Base-by-base conservation (phyloP, 2,113 vertebrate species). In the Sardina pilchardus region DNA sequence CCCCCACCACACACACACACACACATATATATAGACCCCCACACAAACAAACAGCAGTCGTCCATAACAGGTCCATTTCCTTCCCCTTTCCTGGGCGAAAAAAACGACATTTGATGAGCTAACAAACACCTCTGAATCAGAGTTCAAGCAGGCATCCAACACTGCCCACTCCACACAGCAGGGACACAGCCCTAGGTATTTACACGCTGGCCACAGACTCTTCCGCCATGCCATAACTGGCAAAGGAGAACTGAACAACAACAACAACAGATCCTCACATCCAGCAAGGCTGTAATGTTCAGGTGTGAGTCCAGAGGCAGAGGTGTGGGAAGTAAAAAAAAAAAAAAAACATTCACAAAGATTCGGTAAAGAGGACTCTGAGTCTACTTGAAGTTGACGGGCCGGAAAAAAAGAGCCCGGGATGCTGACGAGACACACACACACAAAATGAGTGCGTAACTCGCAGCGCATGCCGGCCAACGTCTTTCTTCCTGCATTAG, bases 51-150 rank as follows among this genome's bases (percentile, higher is more conserved):
- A 47, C n/a, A 26, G 44, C 8, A 44, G 30, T 78, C 59, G 59
- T 43, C 36, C 53, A 63, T 53, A 63, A 83, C 39, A 59, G 53
- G 14, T 84, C 48, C 24, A 84, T 45, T 78, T 45, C 83, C 83
- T 34, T 78, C 56, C 71, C 71, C 71, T 78, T 78, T 78, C 71
- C 71, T 78, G 14, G 36, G 30, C 26, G 17, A 78, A 78, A 78
- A 78, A 34, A 78, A n/a, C n/a, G 34, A 6, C 71, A 36, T 78
- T 78, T 78, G 71, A 78, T 78, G 71, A 78, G 71, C 71, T 78
- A 78, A 78, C 71, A 78, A 78, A 78, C 71, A 78, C 71, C 71
- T 78, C 34, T 71, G 63, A 71, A 71, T 34, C 63, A 36, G 67
- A 30, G 30, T 17, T 30, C 30, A 36, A 36, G 71, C 67, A 36